These are phyloP conservation scores for Bombus confusus DNA, from an alignment of 1,140 invertebrate species.

Conservation along the genomic window DNA sequence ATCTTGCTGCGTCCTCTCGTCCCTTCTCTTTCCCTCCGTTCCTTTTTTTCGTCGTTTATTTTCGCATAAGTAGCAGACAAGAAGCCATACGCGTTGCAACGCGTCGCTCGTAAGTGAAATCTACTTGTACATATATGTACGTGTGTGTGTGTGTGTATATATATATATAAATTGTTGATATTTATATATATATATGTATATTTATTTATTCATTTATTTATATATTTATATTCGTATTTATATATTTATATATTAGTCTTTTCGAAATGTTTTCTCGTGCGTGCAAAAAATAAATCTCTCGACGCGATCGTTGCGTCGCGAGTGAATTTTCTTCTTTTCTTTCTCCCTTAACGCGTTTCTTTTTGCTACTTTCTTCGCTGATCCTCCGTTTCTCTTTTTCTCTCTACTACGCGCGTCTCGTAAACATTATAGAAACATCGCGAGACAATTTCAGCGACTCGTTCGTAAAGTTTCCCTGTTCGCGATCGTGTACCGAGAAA, in stretches of 20 bases:
- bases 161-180: slow-evolving; percentile 22
- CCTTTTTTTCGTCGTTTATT: not conserved
- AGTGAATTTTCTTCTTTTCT: slow-evolving; percentile 33
- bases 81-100: slow-evolving; percentile 40
- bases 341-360: not conserved
- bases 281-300: slow-evolving; percentile 76
- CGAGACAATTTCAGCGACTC: not conserved
- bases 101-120: slow-evolving; percentile 29
- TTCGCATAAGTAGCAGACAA: slow-evolving; percentile 50
- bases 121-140: slow-evolving; percentile 20
- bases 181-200: slow-evolving; percentile 20
- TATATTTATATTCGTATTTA: slow-evolving; percentile 37
- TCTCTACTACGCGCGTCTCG: not conserved
- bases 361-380: not conserved
- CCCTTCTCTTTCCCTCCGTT: not conserved
- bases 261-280: slow-evolving; percentile 61
- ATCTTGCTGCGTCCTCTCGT: not conserved
- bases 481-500: not conserved
- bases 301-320: slow-evolving; percentile 25
- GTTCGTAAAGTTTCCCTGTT: not conserved
- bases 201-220: slow-evolving; percentile 19
- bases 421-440: not conserved
- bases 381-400: not conserved
- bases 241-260: slow-evolving; percentile 59
- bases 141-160: not conserved